Evolutionary conservation across 2,113 vertebrate species (phyloP), one percentile per base, ranked within the genome.

Genomic region (Siniperca knerii): DNA sequence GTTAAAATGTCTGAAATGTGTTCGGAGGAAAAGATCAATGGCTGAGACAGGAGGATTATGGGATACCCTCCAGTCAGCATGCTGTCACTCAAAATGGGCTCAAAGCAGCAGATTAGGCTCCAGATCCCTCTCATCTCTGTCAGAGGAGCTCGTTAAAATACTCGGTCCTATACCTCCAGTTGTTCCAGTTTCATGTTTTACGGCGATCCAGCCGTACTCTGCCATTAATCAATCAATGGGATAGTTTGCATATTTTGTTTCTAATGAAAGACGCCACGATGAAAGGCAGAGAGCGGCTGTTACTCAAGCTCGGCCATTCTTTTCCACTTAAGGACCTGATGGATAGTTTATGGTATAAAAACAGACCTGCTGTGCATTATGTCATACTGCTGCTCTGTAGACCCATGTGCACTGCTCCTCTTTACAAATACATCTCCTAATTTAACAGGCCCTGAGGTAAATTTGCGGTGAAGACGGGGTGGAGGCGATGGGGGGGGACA

Each of bases 241-340:
- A 84, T 64, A 20, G 71, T 90, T 92, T 86, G 78, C 80, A 86
- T 86, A 75, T 86, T 86, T 80, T 20, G 64, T 77, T 64, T 58
- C 85, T 79, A 90, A 89, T 84, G 84, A 89, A 86, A 84, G 81
- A 82, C 42, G 21, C 61, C 58, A 65, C 50, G 37, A 89, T 87
- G 76, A 94, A 89, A 87, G 69, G 71, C 67, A 57, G 69, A 60
- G 62, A 77, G 72, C 42, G 40, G 72, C 82, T 67, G 64, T 64
- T 76, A 70, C 77, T 83, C 72, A 68, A 68, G 33, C 74, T 55
- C 16, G 16, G 65, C 52, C 90, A 79, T 92, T 84, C 81, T 84
- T 79, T 92, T 91, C 89, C 81, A 84, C 89, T 91, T 86, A 80
- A 52, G 75, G 71, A 65, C 61, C 83, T 86, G 90, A 92, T 87